Base-by-base conservation (phyloP, 2,888 invertebrate genomes). In the Oscheius sp. region DNA sequence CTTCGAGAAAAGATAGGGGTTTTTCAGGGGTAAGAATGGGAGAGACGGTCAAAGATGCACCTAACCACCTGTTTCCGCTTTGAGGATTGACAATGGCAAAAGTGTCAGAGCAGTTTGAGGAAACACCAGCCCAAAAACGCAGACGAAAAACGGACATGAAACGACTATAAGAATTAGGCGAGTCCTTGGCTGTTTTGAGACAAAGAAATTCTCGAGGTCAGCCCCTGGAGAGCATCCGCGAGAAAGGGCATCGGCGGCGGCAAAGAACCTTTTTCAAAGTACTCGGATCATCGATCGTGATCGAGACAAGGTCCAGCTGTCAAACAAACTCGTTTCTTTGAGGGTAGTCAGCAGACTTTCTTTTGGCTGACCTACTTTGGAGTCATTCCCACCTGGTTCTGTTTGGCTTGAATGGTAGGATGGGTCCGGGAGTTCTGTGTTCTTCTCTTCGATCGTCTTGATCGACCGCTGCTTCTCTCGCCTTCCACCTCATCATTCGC, bases 321-420 rank as follows among this genome's bases (percentile, higher is more conserved):
- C 42, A 42, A 42, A 42, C 42, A 42, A 42, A 42, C 42, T 42
- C 42, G 42, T 42, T 42, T 42, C 7, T 3, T 42, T 7, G 42
- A 42, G 42, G 42, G 42, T 42, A 7, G 42, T 42, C 42, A 42
- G 3, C 7, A 5, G 42, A 42, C 21, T 21, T 21, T 21, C 21
- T 21, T 21, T 21, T 5, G 42, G 42, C 7, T 7, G 42, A 7
- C 42, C 42, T 42, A 42, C 42, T 42, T 42, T 42, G 42, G 42
- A 42, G 7, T 3, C 42, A 42, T 5, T 42, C 3, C 65, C 48
- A 85, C 86, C 79, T 86, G 86, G 76, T 86, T 86, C 70, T 86
- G 86, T 78, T 86, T 86, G 21, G 86, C 86, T 63, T 82, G 82
- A 68, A 86, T 84, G 42, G 84, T 83, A 9, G 85, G 85, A 78